Evolutionary conservation across 2,888 invertebrate species (phyloP).

Genomic region (Salpingus planirostris): DNA sequence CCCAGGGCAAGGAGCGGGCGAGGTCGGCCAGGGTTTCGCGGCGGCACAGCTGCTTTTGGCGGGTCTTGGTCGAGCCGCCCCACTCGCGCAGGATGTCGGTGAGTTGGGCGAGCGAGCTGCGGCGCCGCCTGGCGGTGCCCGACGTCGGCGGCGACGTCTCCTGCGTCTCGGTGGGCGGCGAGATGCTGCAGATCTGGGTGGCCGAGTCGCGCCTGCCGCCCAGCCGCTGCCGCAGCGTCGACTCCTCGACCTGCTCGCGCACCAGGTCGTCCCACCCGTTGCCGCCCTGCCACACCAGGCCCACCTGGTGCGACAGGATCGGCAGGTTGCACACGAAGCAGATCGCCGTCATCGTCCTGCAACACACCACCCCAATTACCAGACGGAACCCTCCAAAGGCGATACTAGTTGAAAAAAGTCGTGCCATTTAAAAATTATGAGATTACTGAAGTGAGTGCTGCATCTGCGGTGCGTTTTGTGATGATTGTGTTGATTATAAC

Average conservation of each 20-base stretch:
- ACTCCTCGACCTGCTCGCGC: slow-evolving; percentile 78
- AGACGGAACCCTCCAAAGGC: too few species aligned
- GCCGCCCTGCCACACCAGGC: slow-evolving; percentile 87
- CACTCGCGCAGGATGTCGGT: slow-evolving; percentile 84
- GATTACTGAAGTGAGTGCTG: too few species aligned
- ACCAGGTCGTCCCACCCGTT: slow-evolving; percentile 92
- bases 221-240: slow-evolving; percentile 72
- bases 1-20: slow-evolving; percentile 77
- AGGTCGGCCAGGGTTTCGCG: slow-evolving; percentile 83
- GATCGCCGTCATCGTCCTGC: slow-evolving; percentile 87
- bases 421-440: too few species aligned
- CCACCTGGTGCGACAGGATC: slow-evolving; percentile 89
- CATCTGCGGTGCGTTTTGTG: too few species aligned
- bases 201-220: slow-evolving; percentile 83
- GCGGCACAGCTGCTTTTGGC: slow-evolving; percentile 63
- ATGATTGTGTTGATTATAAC: too few species aligned
- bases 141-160: slow-evolving; percentile 57
- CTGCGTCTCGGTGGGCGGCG: slow-evolving; percentile 67
- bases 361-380: too few species aligned
- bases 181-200: slow-evolving; percentile 79
- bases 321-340: slow-evolving; percentile 96
- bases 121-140: slow-evolving; percentile 60
- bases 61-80: slow-evolving; percentile 57
- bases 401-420: too few species aligned
- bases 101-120: slow-evolving; percentile 79